Conservation (phyloP, 2,797 vertebrate genomes). For the Artibeus lituratus region DNA sequence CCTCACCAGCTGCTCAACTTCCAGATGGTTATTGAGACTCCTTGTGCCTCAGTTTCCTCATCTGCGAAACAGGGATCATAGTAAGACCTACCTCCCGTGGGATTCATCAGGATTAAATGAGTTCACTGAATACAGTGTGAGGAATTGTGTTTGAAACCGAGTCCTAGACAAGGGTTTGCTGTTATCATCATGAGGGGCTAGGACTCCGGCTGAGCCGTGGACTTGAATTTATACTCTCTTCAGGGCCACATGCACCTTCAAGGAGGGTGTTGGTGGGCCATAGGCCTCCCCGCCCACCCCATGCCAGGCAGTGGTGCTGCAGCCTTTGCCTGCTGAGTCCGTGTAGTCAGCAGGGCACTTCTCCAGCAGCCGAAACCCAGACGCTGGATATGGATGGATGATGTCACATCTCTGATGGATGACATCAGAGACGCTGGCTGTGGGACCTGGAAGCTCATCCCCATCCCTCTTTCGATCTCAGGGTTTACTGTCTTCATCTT, state of each 20-base stretch:
- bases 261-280: neutral
- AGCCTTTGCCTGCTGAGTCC: too few species aligned
- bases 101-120: neutral
- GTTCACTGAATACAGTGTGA: rapidly evolving
- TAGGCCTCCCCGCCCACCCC: too few species aligned
- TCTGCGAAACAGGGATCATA: neutral
- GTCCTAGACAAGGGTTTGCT: too few species aligned
- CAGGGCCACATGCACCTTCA: neutral
- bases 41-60: neutral
- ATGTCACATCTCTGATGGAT: too few species aligned
- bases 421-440: rapidly evolving
- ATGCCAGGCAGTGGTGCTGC: rapidly evolving
- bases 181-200: neutral
- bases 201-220: neutral
- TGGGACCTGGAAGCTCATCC: neutral
- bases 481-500: neutral
- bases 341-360: neutral
- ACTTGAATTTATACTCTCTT: neutral
- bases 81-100: neutral
- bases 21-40: neutral
- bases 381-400: rapidly evolving
- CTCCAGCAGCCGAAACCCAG: neutral
- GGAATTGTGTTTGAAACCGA: rapidly evolving
- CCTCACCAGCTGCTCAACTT: neutral
- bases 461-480: neutral